These are phyloP conservation scores for Noctua fimbriata DNA, from an alignment of 2,888 invertebrate species.

Conservation along the genomic window DNA sequence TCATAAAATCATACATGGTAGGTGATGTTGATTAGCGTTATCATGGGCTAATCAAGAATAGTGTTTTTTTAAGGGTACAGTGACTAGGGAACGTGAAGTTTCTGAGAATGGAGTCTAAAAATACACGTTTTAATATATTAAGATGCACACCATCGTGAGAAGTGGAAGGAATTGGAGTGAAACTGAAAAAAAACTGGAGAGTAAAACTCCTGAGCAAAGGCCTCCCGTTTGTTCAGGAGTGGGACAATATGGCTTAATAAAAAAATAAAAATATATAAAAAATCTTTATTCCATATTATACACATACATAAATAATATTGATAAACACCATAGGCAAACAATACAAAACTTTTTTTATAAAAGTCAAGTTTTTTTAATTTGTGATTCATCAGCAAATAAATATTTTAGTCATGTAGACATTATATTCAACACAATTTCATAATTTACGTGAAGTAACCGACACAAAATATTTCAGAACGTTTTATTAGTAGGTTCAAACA, in stretches of 20 bases:
- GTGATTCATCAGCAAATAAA: not conserved
- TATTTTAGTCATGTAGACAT: constrained; percentile 16
- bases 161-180: too few relatives aligned
- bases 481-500: constrained; percentile 17
- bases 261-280: not conserved
- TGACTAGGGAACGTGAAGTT: too few relatives aligned
- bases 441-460: constrained; percentile 2
- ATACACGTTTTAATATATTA: not conserved
- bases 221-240: too few relatives aligned
- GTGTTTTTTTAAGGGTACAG: not conserved
- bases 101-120: not conserved
- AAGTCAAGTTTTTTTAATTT: not conserved
- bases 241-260: too few relatives aligned
- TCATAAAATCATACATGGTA: too few relatives aligned
- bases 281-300: constrained; percentile 32
- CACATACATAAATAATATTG: constrained; percentile 24
- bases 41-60: not conserved
- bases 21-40: not conserved
- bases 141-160: too few relatives aligned
- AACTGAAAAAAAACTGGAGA: too few relatives aligned
- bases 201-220: too few relatives aligned
- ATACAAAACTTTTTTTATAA: constrained; percentile 10
- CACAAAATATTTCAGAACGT: not conserved
- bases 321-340: constrained; percentile 23
- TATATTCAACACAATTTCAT: constrained; percentile 17